These are phyloP conservation scores for Raja brachyura DNA, from an alignment of 2,113 vertebrate species.

Conservation along the genomic window DNA sequence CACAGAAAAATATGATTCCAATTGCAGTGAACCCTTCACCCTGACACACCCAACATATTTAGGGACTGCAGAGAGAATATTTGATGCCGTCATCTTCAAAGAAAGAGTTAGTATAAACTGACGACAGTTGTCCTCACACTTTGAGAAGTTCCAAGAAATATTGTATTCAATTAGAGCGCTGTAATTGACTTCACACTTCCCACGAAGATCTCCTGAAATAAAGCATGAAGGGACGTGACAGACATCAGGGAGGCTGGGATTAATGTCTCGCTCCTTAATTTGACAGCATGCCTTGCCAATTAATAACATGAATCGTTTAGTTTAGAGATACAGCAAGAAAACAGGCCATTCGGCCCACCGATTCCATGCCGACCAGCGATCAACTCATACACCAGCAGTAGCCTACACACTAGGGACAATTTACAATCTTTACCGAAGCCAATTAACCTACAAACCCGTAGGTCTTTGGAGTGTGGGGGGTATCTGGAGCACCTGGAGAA, in stretches of 20 bases:
- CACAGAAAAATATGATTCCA: background rate
- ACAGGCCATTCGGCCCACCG: too few relatives aligned
- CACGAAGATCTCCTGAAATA: slow-evolving; percentile 9
- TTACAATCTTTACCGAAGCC: too few relatives aligned
- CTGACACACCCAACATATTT: background rate
- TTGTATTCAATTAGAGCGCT: background rate
- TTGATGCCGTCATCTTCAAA: background rate
- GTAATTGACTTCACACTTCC: slow-evolving; percentile 8
- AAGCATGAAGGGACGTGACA: background rate
- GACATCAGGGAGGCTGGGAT: background rate
- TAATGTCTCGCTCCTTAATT: background rate
- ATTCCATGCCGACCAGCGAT: too few relatives aligned
- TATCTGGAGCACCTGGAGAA: too few relatives aligned
- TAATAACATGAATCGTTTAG: background rate
- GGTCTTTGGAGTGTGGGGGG: too few relatives aligned
- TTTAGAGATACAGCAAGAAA: too few relatives aligned
- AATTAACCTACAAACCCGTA: too few relatives aligned
- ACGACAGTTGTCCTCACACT: background rate
- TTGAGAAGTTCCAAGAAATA: slow-evolving; percentile 21
- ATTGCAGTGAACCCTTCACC: too few relatives aligned
- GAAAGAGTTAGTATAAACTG: background rate
- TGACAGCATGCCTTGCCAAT: background rate
- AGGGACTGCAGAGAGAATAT: background rate
- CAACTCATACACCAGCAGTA: too few relatives aligned
- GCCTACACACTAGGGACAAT: too few relatives aligned